These are phyloP conservation scores for Urosaurus nigricauda DNA, from an alignment of 2,797 vertebrate genomes.

Conservation along the genomic window DNA sequence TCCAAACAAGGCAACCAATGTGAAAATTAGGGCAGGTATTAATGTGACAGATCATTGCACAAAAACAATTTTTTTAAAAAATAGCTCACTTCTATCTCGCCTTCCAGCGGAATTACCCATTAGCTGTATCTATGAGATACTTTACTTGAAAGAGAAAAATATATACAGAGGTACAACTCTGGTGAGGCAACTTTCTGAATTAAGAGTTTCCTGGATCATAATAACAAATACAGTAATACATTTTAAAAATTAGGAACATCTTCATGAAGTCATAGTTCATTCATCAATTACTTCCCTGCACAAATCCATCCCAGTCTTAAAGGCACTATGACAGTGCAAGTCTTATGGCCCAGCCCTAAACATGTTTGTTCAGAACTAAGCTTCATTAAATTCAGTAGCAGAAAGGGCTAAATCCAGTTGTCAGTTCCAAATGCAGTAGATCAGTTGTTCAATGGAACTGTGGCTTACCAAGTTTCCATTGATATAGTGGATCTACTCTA, in stretches of 20 bases:
- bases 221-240: constrained; percentile 34
- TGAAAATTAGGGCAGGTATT: constrained; percentile 38
- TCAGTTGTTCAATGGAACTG: too few relatives aligned
- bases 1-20: constrained; percentile 44
- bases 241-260: constrained; percentile 15
- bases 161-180: constrained; percentile 46
- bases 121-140: constrained; percentile 46
- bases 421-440: too few relatives aligned
- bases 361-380: constrained; percentile 10
- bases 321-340: constrained; percentile 37
- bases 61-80: background rate
- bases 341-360: background rate
- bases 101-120: constrained; percentile 19
- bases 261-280: constrained; percentile 16
- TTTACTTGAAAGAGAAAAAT: constrained; percentile 57
- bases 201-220: constrained; percentile 52
- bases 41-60: constrained; percentile 27
- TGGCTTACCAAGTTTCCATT: too few relatives aligned
- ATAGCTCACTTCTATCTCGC: constrained; percentile 11
- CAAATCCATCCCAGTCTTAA: constrained; percentile 27
- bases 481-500: too few relatives aligned
- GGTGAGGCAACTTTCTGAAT: constrained; percentile 44
- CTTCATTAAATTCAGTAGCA: background rate
- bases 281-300: constrained; percentile 5
- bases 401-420: too few relatives aligned